Percentiles rank a stretch among this genome's conserved stretches.
phyloP scores from a whole-genome alignment of 2,113 vertebrate species.

The Phylloscopus trochilus region DNA sequence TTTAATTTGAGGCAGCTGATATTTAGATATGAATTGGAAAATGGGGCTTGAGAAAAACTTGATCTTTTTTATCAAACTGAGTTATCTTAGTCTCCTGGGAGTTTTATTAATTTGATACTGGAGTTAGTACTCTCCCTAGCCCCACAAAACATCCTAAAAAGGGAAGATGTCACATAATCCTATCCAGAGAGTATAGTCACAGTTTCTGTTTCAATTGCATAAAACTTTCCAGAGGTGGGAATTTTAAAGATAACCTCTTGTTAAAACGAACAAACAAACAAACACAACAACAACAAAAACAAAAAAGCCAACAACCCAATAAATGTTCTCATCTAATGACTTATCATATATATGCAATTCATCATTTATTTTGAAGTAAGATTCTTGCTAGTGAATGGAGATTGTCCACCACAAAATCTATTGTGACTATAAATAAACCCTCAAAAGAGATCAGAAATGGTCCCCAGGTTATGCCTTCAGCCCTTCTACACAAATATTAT shows the following conservation, averaged over 20 bases:
- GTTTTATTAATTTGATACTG: not conserved
- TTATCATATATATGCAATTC: not conserved
- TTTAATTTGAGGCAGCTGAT: not conserved
- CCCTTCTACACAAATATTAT: not conserved
- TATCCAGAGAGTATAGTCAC: not conserved
- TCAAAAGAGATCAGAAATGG: not conserved
- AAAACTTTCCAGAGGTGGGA: not conserved
- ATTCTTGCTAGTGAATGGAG: not conserved
- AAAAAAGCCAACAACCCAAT: not conserved
- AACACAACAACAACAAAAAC: rapidly evolving
- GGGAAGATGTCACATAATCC: not conserved
- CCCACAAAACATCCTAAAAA: not conserved
- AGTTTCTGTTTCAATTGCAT: not conserved
- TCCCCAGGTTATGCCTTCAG: not conserved
- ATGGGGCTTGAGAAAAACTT: not conserved
- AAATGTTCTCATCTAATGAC: not conserved
- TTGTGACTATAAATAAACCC: not conserved
- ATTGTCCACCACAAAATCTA: not conserved
- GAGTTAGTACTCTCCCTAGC: not conserved
- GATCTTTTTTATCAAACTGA: not conserved
- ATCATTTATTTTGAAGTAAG: not conserved
- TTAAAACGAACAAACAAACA: not conserved
- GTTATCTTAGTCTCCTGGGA: not conserved
- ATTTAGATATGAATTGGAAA: not conserved
- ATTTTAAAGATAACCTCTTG: not conserved